Percentiles rank a stretch among this genome's conserved stretches.
Evolutionary conservation across 2,888 invertebrate genomes (phyloP).

Genomic region (Epicampocera succincta): DNA sequence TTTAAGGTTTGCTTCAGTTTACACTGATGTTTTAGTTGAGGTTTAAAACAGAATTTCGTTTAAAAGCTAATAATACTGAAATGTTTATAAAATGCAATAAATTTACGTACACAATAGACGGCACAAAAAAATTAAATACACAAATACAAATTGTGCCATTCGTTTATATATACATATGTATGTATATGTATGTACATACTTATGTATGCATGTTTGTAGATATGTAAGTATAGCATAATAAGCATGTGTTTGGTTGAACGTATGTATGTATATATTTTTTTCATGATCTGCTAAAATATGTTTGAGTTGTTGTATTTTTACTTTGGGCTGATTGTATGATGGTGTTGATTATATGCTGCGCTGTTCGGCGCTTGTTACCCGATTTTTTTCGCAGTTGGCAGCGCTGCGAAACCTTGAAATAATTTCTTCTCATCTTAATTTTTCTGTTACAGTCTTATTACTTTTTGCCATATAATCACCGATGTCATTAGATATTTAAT

Average conservation of each 20-base stretch:
- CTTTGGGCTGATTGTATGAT: conserved; percentile 37
- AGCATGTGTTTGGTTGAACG: conserved; percentile 11
- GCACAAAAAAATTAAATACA: conserved; percentile 28
- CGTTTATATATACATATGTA: too few relatives aligned
- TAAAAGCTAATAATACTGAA: too few relatives aligned
- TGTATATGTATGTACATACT: too few relatives aligned
- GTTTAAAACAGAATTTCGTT: too few relatives aligned
- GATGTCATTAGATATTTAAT: conserved; percentile 66
- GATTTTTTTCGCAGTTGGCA: conserved; percentile 71
- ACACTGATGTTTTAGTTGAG: conserved; percentile 1
- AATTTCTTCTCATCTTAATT: conserved; percentile 73
- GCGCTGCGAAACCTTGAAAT: conserved; percentile 77
- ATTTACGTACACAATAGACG: conserved; percentile 17
- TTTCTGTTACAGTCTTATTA: conserved; percentile 59
- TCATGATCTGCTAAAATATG: conserved; percentile 53
- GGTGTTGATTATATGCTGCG: conserved; percentile 53
- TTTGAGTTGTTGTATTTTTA: conserved; percentile 42
- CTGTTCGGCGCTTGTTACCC: conserved; percentile 57
- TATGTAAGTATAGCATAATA: neutral
- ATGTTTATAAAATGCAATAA: conserved; percentile 19
- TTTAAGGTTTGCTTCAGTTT: conserved; percentile 33
- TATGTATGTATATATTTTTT: conserved; percentile 33
- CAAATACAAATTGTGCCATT: conserved; percentile 55
- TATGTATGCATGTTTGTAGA: too few relatives aligned
- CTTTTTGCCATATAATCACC: conserved; percentile 56